Evolutionary conservation across 1,140 invertebrate species (phyloP).

Genomic region (Bursaphelenchus mucronatus): DNA sequence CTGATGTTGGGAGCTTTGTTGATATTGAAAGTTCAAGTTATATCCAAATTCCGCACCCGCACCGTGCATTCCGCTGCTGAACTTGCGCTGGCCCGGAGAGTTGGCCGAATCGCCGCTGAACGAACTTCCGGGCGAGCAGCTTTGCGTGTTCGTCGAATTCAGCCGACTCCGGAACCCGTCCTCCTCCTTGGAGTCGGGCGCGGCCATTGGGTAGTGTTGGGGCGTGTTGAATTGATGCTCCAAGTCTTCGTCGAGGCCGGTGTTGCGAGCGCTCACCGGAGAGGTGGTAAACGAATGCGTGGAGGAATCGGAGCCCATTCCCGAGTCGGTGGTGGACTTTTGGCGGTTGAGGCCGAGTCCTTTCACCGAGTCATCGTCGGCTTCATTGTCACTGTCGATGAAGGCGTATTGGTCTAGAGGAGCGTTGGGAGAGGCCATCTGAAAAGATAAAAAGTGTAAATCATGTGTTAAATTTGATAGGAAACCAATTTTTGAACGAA

Average conservation of each 20-base stretch:
- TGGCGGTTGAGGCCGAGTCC: constrained; percentile 10
- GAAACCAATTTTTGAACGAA: not conserved
- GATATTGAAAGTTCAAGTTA: too few relatives aligned
- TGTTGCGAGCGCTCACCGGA: constrained; percentile 6
- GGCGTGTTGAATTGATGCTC: constrained; percentile 5
- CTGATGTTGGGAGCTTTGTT: too few relatives aligned
- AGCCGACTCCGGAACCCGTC: constrained; percentile 14
- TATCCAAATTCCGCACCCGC: too few relatives aligned
- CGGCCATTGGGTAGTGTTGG: not conserved
- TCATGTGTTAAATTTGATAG: not conserved
- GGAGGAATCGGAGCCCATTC: constrained; percentile 11
- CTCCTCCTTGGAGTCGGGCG: not conserved
- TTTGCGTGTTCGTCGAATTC: constrained; percentile 12
- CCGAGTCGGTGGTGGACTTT: constrained; percentile 14
- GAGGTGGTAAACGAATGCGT: constrained; percentile 14
- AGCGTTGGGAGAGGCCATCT: constrained; percentile 44
- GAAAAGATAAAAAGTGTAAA: constrained; percentile 1
- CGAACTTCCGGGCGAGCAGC: constrained; percentile 16
- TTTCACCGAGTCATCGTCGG: constrained; percentile 18
- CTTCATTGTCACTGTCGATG: constrained; percentile 38
- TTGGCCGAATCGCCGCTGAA: not conserved
- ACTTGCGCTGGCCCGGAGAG: not conserved
- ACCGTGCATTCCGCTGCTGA: too few relatives aligned
- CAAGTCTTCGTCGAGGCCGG: constrained; percentile 1
- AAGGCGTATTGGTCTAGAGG: constrained; percentile 46